These are phyloP conservation scores for Syngnathus floridae DNA, from an alignment of 2,113 vertebrate genomes.

Conservation along the genomic window DNA sequence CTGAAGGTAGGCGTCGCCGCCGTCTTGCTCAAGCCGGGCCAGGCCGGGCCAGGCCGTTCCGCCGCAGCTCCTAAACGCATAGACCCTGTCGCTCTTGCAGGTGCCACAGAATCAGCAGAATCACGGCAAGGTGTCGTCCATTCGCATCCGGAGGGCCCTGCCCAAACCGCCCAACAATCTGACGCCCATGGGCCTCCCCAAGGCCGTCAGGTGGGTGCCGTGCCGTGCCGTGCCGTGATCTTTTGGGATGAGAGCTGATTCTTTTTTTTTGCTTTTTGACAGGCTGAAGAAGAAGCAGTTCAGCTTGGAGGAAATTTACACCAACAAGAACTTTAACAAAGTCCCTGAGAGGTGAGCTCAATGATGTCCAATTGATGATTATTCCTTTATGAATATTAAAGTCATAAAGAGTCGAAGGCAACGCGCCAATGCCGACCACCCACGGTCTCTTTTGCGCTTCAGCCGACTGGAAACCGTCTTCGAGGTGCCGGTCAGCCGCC, in stretches of 20 bases:
- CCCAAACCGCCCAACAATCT: constrained; percentile 77
- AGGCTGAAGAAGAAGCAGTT: constrained; percentile 88
- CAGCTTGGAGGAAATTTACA: constrained; percentile 89
- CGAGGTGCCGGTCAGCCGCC: constrained; percentile 75
- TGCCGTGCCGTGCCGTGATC: neutral
- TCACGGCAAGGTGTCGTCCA: constrained; percentile 78
- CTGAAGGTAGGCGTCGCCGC: constrained; percentile 67
- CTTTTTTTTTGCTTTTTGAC: constrained; percentile 2
- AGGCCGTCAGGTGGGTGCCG: constrained; percentile 67
- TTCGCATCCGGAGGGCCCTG: constrained; percentile 78
- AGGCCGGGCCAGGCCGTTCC: neutral
- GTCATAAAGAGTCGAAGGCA: no score
- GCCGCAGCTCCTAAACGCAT: neutral
- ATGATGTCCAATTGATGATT: no score
- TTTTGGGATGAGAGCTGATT: neutral
- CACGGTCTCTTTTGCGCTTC: neutral
- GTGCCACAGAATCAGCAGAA: constrained; percentile 50
- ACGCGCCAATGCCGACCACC: neutral
- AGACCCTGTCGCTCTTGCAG: constrained; percentile 15
- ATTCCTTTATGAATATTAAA: no score
- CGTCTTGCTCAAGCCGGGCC: neutral
- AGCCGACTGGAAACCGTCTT: constrained; percentile 86
- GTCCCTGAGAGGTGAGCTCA: constrained; percentile 77
- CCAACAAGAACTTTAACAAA: constrained; percentile 85
- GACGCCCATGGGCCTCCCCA: constrained; percentile 86